Evolutionary conservation across 2,888 invertebrate species (phyloP).

Genomic region (Myopa testacea): DNA sequence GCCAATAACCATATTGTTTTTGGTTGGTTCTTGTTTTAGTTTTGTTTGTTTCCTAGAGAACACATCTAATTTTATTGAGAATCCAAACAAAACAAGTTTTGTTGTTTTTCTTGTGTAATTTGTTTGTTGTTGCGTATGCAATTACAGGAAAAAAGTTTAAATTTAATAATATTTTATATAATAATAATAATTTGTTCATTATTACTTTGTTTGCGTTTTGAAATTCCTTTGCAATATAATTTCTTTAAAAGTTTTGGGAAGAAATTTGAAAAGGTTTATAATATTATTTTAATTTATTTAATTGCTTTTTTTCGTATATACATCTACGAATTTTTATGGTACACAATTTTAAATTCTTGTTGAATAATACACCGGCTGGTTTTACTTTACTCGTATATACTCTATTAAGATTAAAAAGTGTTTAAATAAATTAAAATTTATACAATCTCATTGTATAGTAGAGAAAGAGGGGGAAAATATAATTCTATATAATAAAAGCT

Average conservation of each 20-base stretch:
- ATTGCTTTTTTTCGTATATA: background rate
- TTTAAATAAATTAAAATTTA: slow-evolving; percentile 15
- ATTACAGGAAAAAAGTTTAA: slow-evolving; percentile 50
- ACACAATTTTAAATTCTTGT: background rate
- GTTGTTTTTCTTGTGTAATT: slow-evolving; percentile 33
- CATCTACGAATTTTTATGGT: slow-evolving; percentile 1
- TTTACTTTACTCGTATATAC: background rate
- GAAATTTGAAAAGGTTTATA: slow-evolving; percentile 12
- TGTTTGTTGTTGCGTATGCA: slow-evolving; percentile 40
- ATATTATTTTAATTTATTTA: slow-evolving; percentile 1
- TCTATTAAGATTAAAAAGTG: background rate
- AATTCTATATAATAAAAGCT: no score
- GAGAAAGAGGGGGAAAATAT: no score
- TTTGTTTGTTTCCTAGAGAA: slow-evolving; percentile 58
- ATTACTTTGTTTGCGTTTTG: slow-evolving; percentile 22
- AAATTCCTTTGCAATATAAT: slow-evolving; percentile 25
- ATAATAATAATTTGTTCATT: slow-evolving; percentile 40
- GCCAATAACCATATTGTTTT: slow-evolving; percentile 8
- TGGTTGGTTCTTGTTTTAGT: slow-evolving; percentile 13
- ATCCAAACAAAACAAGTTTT: slow-evolving; percentile 61
- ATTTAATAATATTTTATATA: background rate
- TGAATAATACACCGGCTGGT: no score
- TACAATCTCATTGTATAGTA: no score
- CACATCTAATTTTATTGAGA: slow-evolving; percentile 64
- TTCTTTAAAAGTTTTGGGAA: slow-evolving; percentile 4